These are phyloP conservation scores for Scophthalmus maximus DNA, from an alignment of 2,113 vertebrate genomes.

Conservation along the genomic window DNA sequence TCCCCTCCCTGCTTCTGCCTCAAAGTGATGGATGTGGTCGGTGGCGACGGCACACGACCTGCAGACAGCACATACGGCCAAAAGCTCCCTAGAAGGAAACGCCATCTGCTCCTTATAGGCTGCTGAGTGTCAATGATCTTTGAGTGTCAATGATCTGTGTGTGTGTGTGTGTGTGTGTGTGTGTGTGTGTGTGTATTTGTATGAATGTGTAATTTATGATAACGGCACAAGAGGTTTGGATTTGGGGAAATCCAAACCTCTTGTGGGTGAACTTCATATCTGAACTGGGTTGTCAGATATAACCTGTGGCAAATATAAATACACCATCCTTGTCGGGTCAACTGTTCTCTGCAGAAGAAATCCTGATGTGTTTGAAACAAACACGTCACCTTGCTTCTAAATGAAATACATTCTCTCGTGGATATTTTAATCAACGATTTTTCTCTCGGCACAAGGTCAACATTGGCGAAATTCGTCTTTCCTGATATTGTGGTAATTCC, in stretches of 20 bases:
- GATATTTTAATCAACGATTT: slow-evolving; percentile 2
- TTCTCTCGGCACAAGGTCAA: not conserved
- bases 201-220: not conserved
- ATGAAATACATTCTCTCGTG: too few relatives aligned
- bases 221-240: not conserved
- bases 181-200: not conserved
- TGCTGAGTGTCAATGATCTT: slow-evolving; percentile 25
- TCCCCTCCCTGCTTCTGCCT: slow-evolving; percentile 47
- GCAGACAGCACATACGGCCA: slow-evolving; percentile 50
- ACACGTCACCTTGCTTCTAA: too few relatives aligned
- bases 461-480: slow-evolving; percentile 29
- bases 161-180: not conserved
- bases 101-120: slow-evolving; percentile 36
- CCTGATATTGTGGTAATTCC: slow-evolving; percentile 16
- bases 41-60: slow-evolving; percentile 57
- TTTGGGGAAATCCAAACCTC: slow-evolving; percentile 10
- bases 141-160: not conserved
- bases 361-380: too few relatives aligned
- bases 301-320: not conserved
- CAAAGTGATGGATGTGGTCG: slow-evolving; percentile 67
- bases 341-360: not conserved
- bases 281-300: too few relatives aligned
- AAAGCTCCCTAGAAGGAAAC: slow-evolving; percentile 65
- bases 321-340: not conserved
- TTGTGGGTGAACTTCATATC: too few relatives aligned